These are phyloP conservation scores for Cacoxenus indagator DNA, from an alignment of 2,888 invertebrate genomes.

Conservation along the genomic window DNA sequence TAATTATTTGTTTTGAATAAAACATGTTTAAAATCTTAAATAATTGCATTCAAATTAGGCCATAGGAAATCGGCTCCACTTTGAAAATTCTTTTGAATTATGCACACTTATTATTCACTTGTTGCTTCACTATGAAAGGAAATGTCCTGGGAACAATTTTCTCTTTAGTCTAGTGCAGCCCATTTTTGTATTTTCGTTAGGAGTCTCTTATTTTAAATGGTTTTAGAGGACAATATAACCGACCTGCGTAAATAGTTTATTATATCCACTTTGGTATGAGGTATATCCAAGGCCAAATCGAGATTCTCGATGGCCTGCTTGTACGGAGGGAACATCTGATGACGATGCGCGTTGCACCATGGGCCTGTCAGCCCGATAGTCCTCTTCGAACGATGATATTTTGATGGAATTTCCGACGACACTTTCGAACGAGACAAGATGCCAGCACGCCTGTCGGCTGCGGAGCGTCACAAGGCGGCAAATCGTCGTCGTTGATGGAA, in stretches of 20 bases:
- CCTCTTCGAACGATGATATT: conserved; percentile 72
- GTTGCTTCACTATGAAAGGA: background rate
- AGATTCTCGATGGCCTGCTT: conserved; percentile 71
- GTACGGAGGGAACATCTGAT: conserved; percentile 70
- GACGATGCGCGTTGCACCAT: conserved; percentile 72
- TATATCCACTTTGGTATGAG: conserved; percentile 71
- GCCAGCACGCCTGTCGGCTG: conserved; percentile 27
- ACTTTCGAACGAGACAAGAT: conserved; percentile 46
- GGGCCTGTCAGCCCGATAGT: conserved; percentile 71
- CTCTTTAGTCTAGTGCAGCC: background rate
- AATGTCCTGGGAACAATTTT: background rate
- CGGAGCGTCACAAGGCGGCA: conserved; percentile 26
- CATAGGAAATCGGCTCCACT: no score
- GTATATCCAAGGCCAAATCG: conserved; percentile 71
- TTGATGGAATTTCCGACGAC: conserved; percentile 62
- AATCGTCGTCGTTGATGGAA: conserved; percentile 29
- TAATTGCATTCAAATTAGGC: no score
- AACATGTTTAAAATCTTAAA: no score
- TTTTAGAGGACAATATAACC: conserved; percentile 16
- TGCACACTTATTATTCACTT: no score
- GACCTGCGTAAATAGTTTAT: conserved; percentile 72
- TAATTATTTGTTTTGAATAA: no score
- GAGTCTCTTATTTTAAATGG: background rate
- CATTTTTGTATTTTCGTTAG: background rate
- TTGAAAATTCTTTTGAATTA: no score